Base-by-base conservation (phyloP, 1,140 invertebrate genomes). In the Drosophila pseudoobscura region DNA sequence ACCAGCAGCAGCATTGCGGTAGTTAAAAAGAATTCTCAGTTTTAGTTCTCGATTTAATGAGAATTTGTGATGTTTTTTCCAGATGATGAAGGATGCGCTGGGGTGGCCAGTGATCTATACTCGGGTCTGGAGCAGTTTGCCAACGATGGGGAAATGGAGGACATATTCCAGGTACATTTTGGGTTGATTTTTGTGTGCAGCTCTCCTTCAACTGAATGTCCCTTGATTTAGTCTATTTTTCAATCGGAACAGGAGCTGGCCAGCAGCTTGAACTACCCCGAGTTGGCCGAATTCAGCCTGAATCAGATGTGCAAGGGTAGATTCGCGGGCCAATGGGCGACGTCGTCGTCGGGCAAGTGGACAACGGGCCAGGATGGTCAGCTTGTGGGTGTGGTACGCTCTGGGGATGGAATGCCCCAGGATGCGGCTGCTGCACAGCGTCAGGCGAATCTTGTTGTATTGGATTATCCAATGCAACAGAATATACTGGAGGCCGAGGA, bases 281-380 rank as follows among this genome's bases (percentile, higher is more conserved):
- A 91, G 46, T 58, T 91, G 47, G 79, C 88, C 20, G 90, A 91
- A 50, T 90, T 91, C 22, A 83, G 89, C 44, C 78, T 91, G 35
- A 91, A 91, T 63, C 89, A 91, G 57, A 89, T 91, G 71, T 91
- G 90, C 65, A 91, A 91, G 64, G 87, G 80, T 2, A 75, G 90
- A 22, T 91, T 89, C 50, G 75, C 80, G 24, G 85, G 88, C 6
- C 78, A 87, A 51, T 91, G 90, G 90, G 68, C 78, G 20, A 5
- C 35, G 11, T 76, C 79, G 24, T 61, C 83, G 9, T 58, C 83
- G 7, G 78, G 59, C n/a, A 91, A 91, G 56, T 91, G 89, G 89
- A 72, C 35, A 39, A 39, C 75, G 17, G 79, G 75, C 6, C 90
- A 91, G 51, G 90, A 91, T 39, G 35, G 35, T 47, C 82, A 85